Percentiles rank a stretch among this genome's conserved stretches.
These are phyloP conservation scores for Aspiorhynchus laticeps DNA, from an alignment of 2,113 vertebrate genomes.

Conservation along the genomic window DNA sequence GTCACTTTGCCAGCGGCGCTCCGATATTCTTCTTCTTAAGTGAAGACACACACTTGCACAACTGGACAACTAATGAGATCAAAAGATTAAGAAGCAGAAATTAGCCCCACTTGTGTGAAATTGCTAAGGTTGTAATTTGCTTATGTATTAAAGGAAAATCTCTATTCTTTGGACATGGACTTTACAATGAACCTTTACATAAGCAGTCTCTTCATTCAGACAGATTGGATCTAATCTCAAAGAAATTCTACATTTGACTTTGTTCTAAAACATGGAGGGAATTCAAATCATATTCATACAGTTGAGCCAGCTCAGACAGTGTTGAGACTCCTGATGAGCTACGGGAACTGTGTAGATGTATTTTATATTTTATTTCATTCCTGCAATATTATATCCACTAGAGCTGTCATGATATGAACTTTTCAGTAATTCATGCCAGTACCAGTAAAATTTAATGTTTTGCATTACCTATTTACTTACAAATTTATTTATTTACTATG, in stretches of 20 bases:
- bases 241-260: constrained; percentile 19
- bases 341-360: neutral
- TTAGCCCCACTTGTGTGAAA: constrained; percentile 34
- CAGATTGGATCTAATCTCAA: constrained; percentile 7
- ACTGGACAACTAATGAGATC: constrained; percentile 44
- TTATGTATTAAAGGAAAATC: neutral
- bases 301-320: neutral
- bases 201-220: neutral
- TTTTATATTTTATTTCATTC: neutral
- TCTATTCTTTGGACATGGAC: neutral
- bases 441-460: neutral
- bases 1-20: constrained; percentile 39
- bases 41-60: constrained; percentile 26
- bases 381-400: neutral
- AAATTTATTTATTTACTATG: too few relatives aligned
- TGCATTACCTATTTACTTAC: too few relatives aligned
- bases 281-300: constrained; percentile 16
- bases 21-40: constrained; percentile 29
- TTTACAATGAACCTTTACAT: neutral
- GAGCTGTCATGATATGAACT: neutral
- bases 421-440: neutral
- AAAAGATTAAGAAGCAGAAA: constrained; percentile 40
- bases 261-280: neutral
- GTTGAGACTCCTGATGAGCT: neutral
- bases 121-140: constrained; percentile 34